Percentiles rank a stretch among this genome's conserved stretches.
Evolutionary conservation across 64 coral and sea anemone species (phyloP).

Genomic region (Pocillopora damicornis): DNA sequence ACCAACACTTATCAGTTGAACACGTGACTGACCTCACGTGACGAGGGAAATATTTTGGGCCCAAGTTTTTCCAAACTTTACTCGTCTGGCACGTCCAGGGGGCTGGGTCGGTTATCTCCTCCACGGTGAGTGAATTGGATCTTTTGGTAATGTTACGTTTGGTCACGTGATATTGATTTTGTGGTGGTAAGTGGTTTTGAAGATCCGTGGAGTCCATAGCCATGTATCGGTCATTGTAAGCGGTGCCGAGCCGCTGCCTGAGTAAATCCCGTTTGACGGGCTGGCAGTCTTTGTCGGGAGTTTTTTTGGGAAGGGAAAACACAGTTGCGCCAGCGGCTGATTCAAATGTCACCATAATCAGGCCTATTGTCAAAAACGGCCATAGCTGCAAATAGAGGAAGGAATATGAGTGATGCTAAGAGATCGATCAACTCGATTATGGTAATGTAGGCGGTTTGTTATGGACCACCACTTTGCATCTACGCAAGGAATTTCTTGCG

Average conservation of each 20-base stretch:
- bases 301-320: neutral
- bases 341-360: neutral
- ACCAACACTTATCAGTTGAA: conserved; percentile 51
- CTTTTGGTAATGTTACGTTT: conserved; percentile 23
- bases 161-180: conserved; percentile 1
- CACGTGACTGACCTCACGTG: conserved; percentile 55
- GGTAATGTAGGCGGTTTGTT: no score
- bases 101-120: conserved; percentile 22
- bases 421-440: neutral
- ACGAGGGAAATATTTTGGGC: conserved; percentile 57
- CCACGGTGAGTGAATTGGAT: conserved; percentile 17
- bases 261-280: conserved; percentile 69
- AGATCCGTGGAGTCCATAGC: conserved; percentile 43
- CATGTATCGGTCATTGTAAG: conserved; percentile 78
- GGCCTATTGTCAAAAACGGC: neutral
- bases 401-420: neutral
- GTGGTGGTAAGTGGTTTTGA: neutral
- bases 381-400: neutral
- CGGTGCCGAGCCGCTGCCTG: conserved; percentile 42
- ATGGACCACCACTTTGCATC: no score
- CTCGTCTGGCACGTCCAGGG: conserved; percentile 80
- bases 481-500: no score
- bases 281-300: neutral
- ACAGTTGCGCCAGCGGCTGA: neutral
- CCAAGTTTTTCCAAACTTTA: conserved; percentile 46